Evolutionary conservation across 2,888 invertebrate species (phyloP), one percentile per base, ranked within the genome.

Genomic region (Volucella bombylans): DNA sequence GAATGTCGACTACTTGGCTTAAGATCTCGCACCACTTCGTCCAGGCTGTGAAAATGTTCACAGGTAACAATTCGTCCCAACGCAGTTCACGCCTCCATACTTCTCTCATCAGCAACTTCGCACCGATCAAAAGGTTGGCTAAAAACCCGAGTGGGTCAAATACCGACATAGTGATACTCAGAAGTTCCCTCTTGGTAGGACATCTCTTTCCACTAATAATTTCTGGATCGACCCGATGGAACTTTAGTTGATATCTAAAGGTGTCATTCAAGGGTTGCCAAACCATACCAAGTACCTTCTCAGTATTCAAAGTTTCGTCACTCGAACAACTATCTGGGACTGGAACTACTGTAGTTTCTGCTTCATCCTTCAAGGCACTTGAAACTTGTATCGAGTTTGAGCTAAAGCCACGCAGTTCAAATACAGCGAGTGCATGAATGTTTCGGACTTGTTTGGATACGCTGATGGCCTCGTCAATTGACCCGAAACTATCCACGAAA

Each of bases 351-450:
- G 49, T 14, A 47, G 49, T 47, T n/a, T 14, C 49, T 10, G 12
- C n/a, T n/a, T 47, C 49, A 14, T 14, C 49, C 12, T 47, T 47
- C 45, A 64, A 47, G 1, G 45, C 11, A 18, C 52, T 49, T n/a
- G 61, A 8, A 4, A 69, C 69, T 11, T 55, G 15, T n/a, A 18
- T 9, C 38, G 68, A 76, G 50, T 76, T 76, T 10, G 76, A 76
- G 14, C 39, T n/a, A 57, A 79, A 79, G 45, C 45, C 52, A 6
- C 79, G 69, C 45, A 83, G n/a, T 43, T 79, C 79, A 18, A 71
- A 83, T 8, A 69, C 71, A 9, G 57, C 71, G 10, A 23, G 15
- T 39, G 55, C 59, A 45, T 83, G 78, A 8, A 83, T 83, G 18
- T 69, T 43, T 8, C 69, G 64, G 52, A 83, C 67, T 39, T 80